Conservation (phyloP, 1,140 invertebrate genomes). For the Heterodera schachtii region DNA sequence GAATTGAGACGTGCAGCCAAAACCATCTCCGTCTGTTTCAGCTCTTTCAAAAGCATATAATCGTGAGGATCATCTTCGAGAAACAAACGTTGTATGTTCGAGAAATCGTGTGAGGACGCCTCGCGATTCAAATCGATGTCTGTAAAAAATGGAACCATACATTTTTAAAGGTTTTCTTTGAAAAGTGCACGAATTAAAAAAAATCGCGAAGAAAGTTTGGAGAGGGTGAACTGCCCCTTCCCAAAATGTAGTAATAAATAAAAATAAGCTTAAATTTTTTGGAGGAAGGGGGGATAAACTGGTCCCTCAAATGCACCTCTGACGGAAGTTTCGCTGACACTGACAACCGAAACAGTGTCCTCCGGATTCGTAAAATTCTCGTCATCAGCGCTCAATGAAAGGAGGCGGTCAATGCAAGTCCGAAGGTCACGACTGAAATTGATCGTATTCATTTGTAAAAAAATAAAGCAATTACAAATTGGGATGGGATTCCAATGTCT, state of each 20-base stretch:
- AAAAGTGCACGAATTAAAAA: too few species aligned
- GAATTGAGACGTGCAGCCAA: slow-evolving; percentile 33
- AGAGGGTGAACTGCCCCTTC: too few species aligned
- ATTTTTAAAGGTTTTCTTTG: background rate
- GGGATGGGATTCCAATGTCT: slow-evolving; percentile 37
- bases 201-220: too few species aligned
- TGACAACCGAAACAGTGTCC: slow-evolving; percentile 38
- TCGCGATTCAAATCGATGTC: slow-evolving; percentile 37
- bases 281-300: too few species aligned
- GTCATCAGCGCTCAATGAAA: slow-evolving; percentile 41
- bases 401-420: slow-evolving; percentile 37
- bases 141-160: slow-evolving; percentile 12
- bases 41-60: slow-evolving; percentile 41
- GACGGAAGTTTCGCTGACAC: slow-evolving; percentile 37
- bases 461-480: slow-evolving; percentile 25
- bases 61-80: slow-evolving; percentile 41
- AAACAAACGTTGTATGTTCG: slow-evolving; percentile 25
- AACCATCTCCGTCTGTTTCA: slow-evolving; percentile 40
- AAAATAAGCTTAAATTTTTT: too few species aligned
- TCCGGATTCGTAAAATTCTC: slow-evolving; percentile 28
- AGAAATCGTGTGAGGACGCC: slow-evolving; percentile 9
- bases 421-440: slow-evolving; percentile 42
- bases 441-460: background rate
- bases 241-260: too few species aligned
- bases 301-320: slow-evolving; percentile 20